phyloP scores from a whole-genome alignment of 2,888 invertebrate species.

The Amblyjoppa proteus region DNA sequence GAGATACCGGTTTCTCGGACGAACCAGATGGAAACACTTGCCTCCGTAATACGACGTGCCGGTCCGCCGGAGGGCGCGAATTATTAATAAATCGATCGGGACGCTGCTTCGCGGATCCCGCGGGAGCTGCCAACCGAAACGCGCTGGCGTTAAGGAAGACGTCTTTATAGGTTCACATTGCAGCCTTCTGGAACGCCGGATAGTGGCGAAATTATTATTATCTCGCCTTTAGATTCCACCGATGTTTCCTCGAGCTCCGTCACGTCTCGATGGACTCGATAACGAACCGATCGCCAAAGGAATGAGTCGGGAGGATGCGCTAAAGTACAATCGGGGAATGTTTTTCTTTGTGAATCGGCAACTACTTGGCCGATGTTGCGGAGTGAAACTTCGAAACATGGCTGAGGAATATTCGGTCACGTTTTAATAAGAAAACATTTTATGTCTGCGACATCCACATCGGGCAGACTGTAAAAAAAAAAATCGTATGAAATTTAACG shows the following conservation, averaged over 20 bases:
- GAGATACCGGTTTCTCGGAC: slow-evolving; percentile 4
- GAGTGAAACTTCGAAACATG: no score
- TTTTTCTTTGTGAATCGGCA: no score
- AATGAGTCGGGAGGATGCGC: neutral
- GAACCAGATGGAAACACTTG: neutral
- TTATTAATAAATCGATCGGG: slow-evolving; percentile 50
- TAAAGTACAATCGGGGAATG: no score
- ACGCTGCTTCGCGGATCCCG: slow-evolving; percentile 15
- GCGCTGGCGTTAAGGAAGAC: slow-evolving; percentile 7
- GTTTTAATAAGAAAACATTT: no score
- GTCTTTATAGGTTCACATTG: slow-evolving; percentile 25
- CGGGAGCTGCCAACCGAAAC: slow-evolving; percentile 7
- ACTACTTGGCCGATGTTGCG: no score
- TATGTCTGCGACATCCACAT: no score
- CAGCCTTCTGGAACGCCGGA: slow-evolving; percentile 18
- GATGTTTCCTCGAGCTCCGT: slow-evolving; percentile 25
- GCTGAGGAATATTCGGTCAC: no score
- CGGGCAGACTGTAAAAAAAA: no score
- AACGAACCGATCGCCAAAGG: slow-evolving; percentile 32
- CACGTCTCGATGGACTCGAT: slow-evolving; percentile 38
- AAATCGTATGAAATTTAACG: no score
- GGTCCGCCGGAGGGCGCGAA: slow-evolving; percentile 22
- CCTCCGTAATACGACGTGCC: neutral
- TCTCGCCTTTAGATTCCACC: slow-evolving; percentile 9
- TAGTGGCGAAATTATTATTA: slow-evolving; percentile 35